Base-by-base conservation (phyloP, 2,113 vertebrate genomes). In the Corythaeola cristata region DNA sequence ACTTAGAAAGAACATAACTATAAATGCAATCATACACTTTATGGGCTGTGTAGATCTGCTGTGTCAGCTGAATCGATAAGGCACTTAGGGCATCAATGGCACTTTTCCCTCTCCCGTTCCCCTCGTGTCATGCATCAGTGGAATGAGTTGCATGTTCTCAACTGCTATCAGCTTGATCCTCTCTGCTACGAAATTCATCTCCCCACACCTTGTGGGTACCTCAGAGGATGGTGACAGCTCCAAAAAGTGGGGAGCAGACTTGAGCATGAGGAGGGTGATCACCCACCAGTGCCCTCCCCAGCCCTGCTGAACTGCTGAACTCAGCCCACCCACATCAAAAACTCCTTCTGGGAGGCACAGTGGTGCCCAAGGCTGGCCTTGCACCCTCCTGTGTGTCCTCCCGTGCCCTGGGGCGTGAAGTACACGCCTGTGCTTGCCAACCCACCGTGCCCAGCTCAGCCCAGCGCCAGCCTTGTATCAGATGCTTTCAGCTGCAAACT, bases 11-110 rank as follows among this genome's bases (percentile, higher is more conserved):
- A 96, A 72, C 95, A 78, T 1, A 26, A 81, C 96, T 89, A 27
- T 92, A 96, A 96, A 94, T 62, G 92, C 91, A 95, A 83, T 96
- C 39, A 28, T 33, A 75, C 69, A 8, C 1, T 96, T 97, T 90
- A 92, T 30, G 60, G 93, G 85, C 71, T 59, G 77, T 27, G 66
- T 45, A 4, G 58, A 75, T 63, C 23, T 89, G 78, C 91, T 62
- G 52, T 30, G 3, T 67, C 89, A 82, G 90, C 74, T n/a, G 8
- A 82, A 88, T 94, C 86, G n/a, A 5, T 71, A 55, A 50, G 47
- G 60, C 44, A 27, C 82, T 75, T 44, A 52, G 58, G 33, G 62
- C 56, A 44, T 45, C 64, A 39, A 4, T 59, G 59, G 68, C 63
- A 53, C 10, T 45, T 71, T 62, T 35, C 21, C 28, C 17, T 8